phyloP scores from a whole-genome alignment of 2,113 vertebrate species.

The Microtus oregoni region DNA sequence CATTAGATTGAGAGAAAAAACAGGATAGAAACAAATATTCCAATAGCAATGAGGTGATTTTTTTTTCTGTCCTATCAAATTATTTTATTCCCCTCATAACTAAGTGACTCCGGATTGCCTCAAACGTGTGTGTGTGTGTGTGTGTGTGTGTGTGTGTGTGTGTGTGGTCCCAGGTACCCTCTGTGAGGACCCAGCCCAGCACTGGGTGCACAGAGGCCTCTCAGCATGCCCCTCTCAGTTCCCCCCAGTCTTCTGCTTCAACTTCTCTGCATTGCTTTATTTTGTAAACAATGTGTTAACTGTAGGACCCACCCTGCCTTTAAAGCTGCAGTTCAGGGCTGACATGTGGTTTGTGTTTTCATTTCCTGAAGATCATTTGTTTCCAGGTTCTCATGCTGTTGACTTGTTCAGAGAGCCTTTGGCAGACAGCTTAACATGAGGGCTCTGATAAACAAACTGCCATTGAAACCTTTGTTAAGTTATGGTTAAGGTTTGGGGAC shows the following conservation, averaged over 20 bases:
- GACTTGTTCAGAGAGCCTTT: neutral
- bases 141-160: neutral
- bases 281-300: neutral
- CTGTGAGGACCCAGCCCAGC: rapidly evolving
- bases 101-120: neutral
- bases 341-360: constrained; percentile 19
- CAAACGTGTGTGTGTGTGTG: neutral
- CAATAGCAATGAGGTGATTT: neutral
- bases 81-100: neutral
- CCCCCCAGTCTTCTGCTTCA: neutral
- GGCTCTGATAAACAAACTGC: constrained; percentile 33
- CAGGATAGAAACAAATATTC: constrained; percentile 15
- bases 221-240: rapidly evolving
- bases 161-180: neutral
- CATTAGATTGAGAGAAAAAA: neutral
- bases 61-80: neutral
- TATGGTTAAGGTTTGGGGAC: neutral
- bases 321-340: neutral
- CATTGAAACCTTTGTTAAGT: neutral
- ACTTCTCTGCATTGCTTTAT: neutral
- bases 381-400: constrained; percentile 44
- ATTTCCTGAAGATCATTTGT: constrained; percentile 49
- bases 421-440: neutral
- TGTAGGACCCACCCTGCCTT: neutral
- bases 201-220: rapidly evolving